Base-by-base conservation (phyloP, 2,888 invertebrate genomes). In the Stenurella melanura region DNA sequence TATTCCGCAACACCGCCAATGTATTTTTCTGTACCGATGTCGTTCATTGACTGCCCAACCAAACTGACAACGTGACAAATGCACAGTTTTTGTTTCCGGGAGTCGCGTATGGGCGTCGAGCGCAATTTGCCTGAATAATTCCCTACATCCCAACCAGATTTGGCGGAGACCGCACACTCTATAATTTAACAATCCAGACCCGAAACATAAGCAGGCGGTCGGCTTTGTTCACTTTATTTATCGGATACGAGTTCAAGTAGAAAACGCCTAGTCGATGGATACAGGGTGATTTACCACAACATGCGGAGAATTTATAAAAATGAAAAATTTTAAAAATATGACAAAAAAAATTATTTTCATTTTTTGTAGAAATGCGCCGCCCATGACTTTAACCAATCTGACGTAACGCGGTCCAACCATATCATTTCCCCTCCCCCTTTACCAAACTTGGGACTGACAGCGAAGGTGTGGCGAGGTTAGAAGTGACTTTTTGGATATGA, bases 201-300 rank as follows among this genome's bases (percentile, higher is more conserved):
- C n/a, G 50, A 50, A n/a, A 50, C 50, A 50, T 50, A 50, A 50
- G 50, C 5, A 50, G 50, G 50, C 50, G n/a, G 50, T 50, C n/a
- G 50, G 50, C 50, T 50, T 50, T 50, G 50, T 50, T 50, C 50
- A 50, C 50, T 50, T n/a, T 50, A 50, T 50, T 50, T 50, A 50
- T 50, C 15, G n/a, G 6, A n/a, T 50, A 50, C 50, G 15, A n/a
- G 50, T 50, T 50, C 50, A n/a, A 26, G 4, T 26, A 26, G 21
- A 3, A 26, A 26, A 26, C 2, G n/a, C n/a, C n/a, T n/a, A n/a
- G n/a, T n/a, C n/a, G n/a, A n/a, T n/a, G n/a, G n/a, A n/a, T n/a
- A n/a, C n/a, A n/a, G n/a, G n/a, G n/a, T n/a, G n/a, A n/a, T n/a
- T n/a, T n/a, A n/a, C n/a, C n/a, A n/a, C n/a, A n/a, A n/a, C n/a